Base-by-base conservation (phyloP, 1,140 invertebrate genomes). In the Apis mellifera region DNA sequence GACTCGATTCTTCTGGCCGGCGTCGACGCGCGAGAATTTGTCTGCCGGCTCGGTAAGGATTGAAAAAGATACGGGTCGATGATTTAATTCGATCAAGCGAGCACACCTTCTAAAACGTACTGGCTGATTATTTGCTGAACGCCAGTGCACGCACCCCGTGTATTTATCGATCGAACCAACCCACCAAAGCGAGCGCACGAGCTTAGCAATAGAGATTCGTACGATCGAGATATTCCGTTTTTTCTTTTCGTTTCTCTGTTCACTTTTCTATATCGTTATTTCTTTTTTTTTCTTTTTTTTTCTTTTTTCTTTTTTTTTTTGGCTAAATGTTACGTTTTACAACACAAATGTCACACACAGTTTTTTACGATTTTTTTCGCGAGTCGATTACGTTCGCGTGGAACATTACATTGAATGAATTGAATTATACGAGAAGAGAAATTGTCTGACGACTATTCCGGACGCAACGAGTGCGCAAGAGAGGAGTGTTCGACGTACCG, bases 111-210 rank as follows among this genome's bases (percentile, higher is more conserved):
- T 64, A 42, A 78, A 69, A 55, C 13, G 55, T 48, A 23, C 66
- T n/a, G 50, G 75, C 55, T 71, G 52, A 50, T 62, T 62, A 57
- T 42, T 69, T 32, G 80, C 15, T 57, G 64, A 19, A 83, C 66
- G 74, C 59, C 23, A 42, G 68, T 78, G 57, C 50, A 77, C 57
- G 65, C 60, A 78, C 81, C 70, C 79, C 68, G 71, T 78, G 76
- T 87, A 42, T 80, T 74, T 87, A 87, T 87, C 86, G 86, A 87
- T 82, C 85, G 78, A 76, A 76, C 69, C 52, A 48, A 83, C 64
- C 76, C 68, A 62, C 48, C 60, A 32, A 70, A 50, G 54, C 70
- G 64, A 65, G 62, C 26, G 69, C 60, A 54, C 69, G 11, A 59
- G 32, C 70, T 26, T 21, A 48, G 50, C 54, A 9, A 15, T 15